Base-by-base conservation (phyloP, 2,888 invertebrate genomes). In the Limnephilus marmoratus region DNA sequence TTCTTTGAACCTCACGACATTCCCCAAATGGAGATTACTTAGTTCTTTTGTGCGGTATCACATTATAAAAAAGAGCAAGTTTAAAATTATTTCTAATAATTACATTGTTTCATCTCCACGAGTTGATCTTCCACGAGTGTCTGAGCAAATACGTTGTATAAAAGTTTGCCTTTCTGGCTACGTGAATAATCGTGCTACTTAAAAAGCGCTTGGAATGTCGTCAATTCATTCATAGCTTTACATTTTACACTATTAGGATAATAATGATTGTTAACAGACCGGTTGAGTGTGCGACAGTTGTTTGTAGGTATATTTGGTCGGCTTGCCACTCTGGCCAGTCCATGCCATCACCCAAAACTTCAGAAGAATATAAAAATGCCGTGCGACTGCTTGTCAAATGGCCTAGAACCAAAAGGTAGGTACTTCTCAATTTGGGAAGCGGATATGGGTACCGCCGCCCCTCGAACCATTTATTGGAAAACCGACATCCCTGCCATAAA, bases 131-230 rank as follows among this genome's bases (percentile, higher is more conserved):
- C 68, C 2, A 68, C 24, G 24, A n/a, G 68, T 68, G 24, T 68
- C 68, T 68, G 68, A 68, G 24, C n/a, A n/a, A n/a, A 9, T 3
- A 49, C 15, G 15, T 68, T 0, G 24, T 24, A 68, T n/a, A 68
- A n/a, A 68, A 68, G n/a, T 68, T 68, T n/a, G 68, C n/a, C 68
- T 68, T 68, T 68, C n/a, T 68, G 68, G n/a, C 68, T 68, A 68
- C 68, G 68, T 68, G 53, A 68, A 68, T 68, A 68, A 68, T 68
- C 24, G 18, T 5, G 68, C 24, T 68, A 68, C 24, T 24, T 24
- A 68, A 24, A 68, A 7, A 24, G 24, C 68, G 7, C 68, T 68
- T 68, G 68, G 68, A 68, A 68, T 68, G 68, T 68, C 68, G 68
- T 68, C 68, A 68, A 68, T 68, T 68, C 68, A 68, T 68, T 24